Evolutionary conservation across 2,797 vertebrate genomes (phyloP), one percentile per base, ranked within the genome.

Genomic region (Myiotriccus ornatus): DNA sequence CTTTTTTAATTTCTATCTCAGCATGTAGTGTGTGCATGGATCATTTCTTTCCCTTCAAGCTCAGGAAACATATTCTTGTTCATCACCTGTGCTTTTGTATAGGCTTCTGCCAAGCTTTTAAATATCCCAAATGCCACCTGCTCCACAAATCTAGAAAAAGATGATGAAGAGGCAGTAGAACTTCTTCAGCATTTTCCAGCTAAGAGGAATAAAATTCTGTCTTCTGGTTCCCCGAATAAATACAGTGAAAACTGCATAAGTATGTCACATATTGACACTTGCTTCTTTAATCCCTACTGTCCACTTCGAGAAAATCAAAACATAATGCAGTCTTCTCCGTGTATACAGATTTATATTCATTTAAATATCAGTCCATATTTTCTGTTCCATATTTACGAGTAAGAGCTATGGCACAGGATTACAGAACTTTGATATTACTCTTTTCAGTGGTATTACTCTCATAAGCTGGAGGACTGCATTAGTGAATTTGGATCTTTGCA

Each of bases 61-160:
- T 84, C n/a, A 67, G 47, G 11, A 78, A 74, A 62, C 25, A 32
- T 35, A 41, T 59, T 87, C 87, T 84, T 60, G n/a, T 67, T n/a
- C 25, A 23, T 94, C 64, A 73, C n/a, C 55, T 87, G 5, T 74
- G 37, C 47, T 49, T 87, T 75, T 87, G 59, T 90, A 27, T 65
- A 91, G 64, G 65, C 84, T 96, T 96, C 90, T 91, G 88, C 59
- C n/a, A 85, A 80, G 47, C 84, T 82, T 74, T 53, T 89, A 52
- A 70, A 39, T 44, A 21, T 92, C 67, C 4, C 46, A 71, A 44
- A 64, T 73, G 59, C 67, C 46, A 90, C 82, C 73, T 89, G 80
- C 87, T 94, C 49, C 47, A 55, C 70, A 73, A 20, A 34, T 73
- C n/a, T 52, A 80, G 65, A 63, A 77, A 56, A 84, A 47, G 37